A percentile compares a stretch with the other conserved stretches of the same genome.
These are phyloP conservation scores for Sardina pilchardus DNA, from an alignment of 2,113 vertebrate genomes.

Conservation along the genomic window DNA sequence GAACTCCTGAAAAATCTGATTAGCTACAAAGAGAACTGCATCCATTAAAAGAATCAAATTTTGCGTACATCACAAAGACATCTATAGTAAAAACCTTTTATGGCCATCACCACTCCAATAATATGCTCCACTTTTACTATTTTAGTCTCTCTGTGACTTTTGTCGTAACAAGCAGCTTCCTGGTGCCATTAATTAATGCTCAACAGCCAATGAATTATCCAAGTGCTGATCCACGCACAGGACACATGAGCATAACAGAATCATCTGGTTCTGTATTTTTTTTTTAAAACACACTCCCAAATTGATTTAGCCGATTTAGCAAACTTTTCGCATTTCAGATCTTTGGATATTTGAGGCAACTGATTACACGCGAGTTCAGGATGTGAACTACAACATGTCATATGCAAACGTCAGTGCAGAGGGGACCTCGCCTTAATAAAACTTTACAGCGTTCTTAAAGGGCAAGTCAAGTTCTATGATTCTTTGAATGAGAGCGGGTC, in stretches of 20 bases:
- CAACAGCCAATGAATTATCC: not conserved
- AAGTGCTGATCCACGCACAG: not conserved
- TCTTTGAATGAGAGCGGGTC: conserved; percentile 48
- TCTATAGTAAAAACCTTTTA: conserved; percentile 7
- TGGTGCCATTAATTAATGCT: not conserved
- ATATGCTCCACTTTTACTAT: not conserved
- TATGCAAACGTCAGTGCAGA: conserved; percentile 47
- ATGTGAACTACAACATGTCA: not conserved
- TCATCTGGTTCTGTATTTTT: not conserved
- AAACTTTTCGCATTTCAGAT: not conserved
- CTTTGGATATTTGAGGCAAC: not conserved
- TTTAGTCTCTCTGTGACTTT: not conserved
- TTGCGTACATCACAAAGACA: not conserved
- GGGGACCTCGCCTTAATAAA: conserved; percentile 46
- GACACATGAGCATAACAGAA: not conserved
- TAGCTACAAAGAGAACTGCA: not conserved
- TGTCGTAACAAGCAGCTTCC: not conserved
- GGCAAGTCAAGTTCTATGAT: conserved; percentile 42
- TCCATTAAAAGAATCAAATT: conserved; percentile 11
- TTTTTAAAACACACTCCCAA: too few relatives aligned
- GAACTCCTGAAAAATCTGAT: conserved; percentile 45
- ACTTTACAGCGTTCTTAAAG: conserved; percentile 44
- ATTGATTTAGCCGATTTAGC: not conserved
- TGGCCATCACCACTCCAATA: not conserved
- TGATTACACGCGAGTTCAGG: not conserved